Evolutionary conservation across 1,140 invertebrate genomes (phyloP).

Genomic region (Dendroctonus valens): DNA sequence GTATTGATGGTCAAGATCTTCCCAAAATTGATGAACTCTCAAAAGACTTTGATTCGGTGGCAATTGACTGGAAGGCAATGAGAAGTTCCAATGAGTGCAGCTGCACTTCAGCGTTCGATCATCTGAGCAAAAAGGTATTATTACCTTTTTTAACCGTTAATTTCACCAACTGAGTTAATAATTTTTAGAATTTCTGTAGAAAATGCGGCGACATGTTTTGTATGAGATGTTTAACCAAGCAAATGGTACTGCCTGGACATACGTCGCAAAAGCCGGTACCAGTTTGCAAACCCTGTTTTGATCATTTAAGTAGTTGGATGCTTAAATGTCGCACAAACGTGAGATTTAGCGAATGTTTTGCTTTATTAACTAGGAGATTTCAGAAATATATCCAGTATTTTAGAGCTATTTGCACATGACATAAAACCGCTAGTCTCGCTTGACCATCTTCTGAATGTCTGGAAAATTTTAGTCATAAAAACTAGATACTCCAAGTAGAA

Average conservation of each 20-base stretch:
- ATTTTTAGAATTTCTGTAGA: slow-evolving; percentile 81
- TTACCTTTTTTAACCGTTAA: not conserved
- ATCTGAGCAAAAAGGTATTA: slow-evolving; percentile 85
- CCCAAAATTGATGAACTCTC: slow-evolving; percentile 55
- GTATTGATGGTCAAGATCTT: slow-evolving; percentile 7
- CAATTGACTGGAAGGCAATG: slow-evolving; percentile 89
- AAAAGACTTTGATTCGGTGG: slow-evolving; percentile 78
- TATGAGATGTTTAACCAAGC: slow-evolving; percentile 81
- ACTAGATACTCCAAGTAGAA: too few species aligned
- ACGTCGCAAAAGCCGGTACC: slow-evolving; percentile 74
- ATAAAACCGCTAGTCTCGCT: too few species aligned
- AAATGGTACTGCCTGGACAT: slow-evolving; percentile 75
- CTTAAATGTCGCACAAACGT: slow-evolving; percentile 5
- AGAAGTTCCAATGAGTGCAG: slow-evolving; percentile 84
- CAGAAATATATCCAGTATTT: too few species aligned
- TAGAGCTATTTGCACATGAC: too few species aligned
- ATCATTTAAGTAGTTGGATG: slow-evolving; percentile 38
- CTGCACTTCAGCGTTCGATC: slow-evolving; percentile 90
- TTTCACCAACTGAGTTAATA: not conserved
- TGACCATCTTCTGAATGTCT: too few species aligned
- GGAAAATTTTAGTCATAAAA: too few species aligned
- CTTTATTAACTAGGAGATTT: too few species aligned
- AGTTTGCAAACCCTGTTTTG: slow-evolving; percentile 82
- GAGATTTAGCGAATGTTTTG: too few species aligned
- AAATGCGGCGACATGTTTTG: slow-evolving; percentile 94